phyloP scores from a whole-genome alignment of 2,888 invertebrate species.

The Dasypolia templi region DNA sequence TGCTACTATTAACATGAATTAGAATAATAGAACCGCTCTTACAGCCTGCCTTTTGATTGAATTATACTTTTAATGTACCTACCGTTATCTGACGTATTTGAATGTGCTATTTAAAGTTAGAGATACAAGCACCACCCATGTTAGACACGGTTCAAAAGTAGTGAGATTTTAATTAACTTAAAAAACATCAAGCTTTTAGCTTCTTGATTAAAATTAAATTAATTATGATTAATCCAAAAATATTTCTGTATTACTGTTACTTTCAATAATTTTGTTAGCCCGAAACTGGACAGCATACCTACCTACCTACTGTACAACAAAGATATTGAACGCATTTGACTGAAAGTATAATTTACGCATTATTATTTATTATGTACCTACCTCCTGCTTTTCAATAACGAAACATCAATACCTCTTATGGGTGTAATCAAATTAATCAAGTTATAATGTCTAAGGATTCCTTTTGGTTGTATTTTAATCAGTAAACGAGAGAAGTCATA shows the following conservation, averaged over 20 bases:
- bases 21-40: slow-evolving; percentile 70
- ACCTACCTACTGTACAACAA: too few relatives aligned
- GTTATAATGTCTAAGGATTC: slow-evolving; percentile 52
- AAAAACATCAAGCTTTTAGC: neutral
- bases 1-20: slow-evolving; percentile 69
- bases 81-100: slow-evolving; percentile 14
- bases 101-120: neutral
- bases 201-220: neutral
- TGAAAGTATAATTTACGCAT: neutral
- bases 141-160: neutral
- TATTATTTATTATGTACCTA: neutral
- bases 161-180: neutral
- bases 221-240: too few relatives aligned
- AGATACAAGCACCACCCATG: neutral
- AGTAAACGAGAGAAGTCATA: slow-evolving; percentile 60
- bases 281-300: too few relatives aligned
- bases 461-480: slow-evolving; percentile 46
- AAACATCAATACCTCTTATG: slow-evolving; percentile 13
- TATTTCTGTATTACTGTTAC: too few relatives aligned
- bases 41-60: slow-evolving; percentile 54
- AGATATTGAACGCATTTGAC: neutral
- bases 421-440: slow-evolving; percentile 35
- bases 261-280: too few relatives aligned
- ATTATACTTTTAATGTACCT: slow-evolving; percentile 51
- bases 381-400: slow-evolving; percentile 33